Conservation (phyloP, 2,113 vertebrate genomes). For the Rhea americana region DNA sequence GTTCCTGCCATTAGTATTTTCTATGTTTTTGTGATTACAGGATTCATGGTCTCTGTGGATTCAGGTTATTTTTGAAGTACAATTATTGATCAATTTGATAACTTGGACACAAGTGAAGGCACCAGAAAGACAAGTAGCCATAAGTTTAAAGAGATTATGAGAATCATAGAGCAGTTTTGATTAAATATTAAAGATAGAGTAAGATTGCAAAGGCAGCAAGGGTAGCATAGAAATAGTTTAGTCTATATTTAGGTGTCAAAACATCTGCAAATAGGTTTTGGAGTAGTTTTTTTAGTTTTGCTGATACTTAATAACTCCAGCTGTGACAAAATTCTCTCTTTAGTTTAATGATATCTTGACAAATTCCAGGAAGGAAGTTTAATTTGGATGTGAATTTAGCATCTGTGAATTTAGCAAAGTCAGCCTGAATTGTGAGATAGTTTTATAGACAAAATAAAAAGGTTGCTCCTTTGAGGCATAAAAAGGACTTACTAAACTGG, state of each 20-base stretch:
- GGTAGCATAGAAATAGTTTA: constrained; percentile 7
- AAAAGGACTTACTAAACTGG: neutral
- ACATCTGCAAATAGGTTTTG: constrained; percentile 34
- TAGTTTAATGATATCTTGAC: constrained; percentile 34
- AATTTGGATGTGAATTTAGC: neutral
- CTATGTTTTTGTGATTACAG: neutral
- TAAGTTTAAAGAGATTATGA: neutral
- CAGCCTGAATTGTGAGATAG: neutral
- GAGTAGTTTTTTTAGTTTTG: constrained; percentile 22
- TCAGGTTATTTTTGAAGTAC: neutral
- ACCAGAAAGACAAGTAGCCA: neutral
- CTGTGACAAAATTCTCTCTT: constrained; percentile 41
- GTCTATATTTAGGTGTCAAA: constrained; percentile 36
- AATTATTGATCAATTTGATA: neutral
- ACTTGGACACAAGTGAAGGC: neutral
- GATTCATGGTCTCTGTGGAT: neutral
- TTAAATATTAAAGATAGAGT: neutral
- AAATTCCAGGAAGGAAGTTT: constrained; percentile 13
- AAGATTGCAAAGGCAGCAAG: neutral
- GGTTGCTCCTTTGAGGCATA: neutral
- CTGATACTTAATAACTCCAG: constrained; percentile 42
- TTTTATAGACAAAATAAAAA: neutral
- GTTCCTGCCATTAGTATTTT: neutral
- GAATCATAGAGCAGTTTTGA: neutral
- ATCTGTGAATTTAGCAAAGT: neutral